Percentiles rank a stretch among this genome's conserved stretches.
Conservation (phyloP, 1,140 invertebrate genomes). For the Chlorops oryzae region DNA sequence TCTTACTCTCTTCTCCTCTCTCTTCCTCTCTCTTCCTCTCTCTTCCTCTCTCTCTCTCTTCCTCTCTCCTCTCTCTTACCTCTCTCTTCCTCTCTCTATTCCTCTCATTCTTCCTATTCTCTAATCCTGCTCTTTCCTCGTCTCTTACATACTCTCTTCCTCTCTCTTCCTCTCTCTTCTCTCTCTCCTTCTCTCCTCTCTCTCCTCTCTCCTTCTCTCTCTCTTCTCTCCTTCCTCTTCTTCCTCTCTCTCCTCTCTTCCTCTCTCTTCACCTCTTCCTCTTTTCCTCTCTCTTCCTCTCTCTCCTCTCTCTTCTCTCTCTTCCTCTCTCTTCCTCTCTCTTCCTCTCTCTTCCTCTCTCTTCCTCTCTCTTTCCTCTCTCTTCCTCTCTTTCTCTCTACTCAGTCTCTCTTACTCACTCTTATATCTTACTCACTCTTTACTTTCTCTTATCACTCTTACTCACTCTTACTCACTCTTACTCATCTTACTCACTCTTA, state of each 20-base stretch:
- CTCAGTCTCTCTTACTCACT: too few relatives aligned
- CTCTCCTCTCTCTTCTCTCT: background rate
- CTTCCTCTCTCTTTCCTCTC: background rate
- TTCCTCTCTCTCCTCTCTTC: background rate
- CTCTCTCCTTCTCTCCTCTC: background rate
- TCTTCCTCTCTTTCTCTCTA: too few relatives aligned
- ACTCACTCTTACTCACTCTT: too few relatives aligned
- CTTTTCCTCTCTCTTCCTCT: background rate
- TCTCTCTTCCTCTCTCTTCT: background rate
- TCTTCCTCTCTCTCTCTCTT: background rate
- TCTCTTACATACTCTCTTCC: background rate
- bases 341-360: background rate
- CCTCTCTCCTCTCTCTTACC: background rate
- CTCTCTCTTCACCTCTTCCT: background rate
- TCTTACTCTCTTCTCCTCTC: background rate
- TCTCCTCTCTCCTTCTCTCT: background rate
- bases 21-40: background rate
- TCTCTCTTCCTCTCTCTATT: background rate
- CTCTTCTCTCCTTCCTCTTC: background rate
- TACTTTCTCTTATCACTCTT: too few relatives aligned
- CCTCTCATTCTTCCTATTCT: background rate
- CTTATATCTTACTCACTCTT: too few relatives aligned
- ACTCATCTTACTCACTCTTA: too few relatives aligned
- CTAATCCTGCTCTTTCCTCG: background rate
- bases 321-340: background rate